phyloP scores from a whole-genome alignment of 1,140 invertebrate genomes.

The Macrocentrus cingulum region DNA sequence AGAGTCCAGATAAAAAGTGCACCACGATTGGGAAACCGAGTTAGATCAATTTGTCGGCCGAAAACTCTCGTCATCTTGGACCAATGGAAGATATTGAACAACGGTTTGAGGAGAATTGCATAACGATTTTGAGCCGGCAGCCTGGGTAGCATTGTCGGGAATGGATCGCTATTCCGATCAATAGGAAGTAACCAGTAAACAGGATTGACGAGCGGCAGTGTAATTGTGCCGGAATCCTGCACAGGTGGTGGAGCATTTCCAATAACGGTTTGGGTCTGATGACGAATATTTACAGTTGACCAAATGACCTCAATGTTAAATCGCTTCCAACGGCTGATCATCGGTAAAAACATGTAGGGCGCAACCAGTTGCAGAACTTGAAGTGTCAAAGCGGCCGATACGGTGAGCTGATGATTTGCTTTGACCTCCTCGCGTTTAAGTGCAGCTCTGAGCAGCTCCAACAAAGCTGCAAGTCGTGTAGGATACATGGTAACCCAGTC shows the following conservation, averaged over 20 bases:
- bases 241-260: constrained; percentile 2
- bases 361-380: constrained; percentile 16
- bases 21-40: constrained; percentile 15
- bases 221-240: background rate
- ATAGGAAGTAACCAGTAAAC: constrained; percentile 16
- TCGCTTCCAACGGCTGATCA: constrained; percentile 16
- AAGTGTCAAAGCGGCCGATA: constrained; percentile 13
- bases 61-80: background rate
- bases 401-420: background rate
- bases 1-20: constrained; percentile 19
- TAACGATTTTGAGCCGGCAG: background rate
- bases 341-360: constrained; percentile 27
- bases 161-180: constrained; percentile 10
- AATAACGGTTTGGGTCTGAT: constrained; percentile 2
- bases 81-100: constrained; percentile 1
- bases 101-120: constrained; percentile 5
- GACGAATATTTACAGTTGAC: constrained; percentile 18
- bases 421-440: background rate
- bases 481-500: constrained; percentile 3
- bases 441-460: constrained; percentile 6
- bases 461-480: constrained; percentile 18
- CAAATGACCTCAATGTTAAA: constrained; percentile 20
- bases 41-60: background rate
- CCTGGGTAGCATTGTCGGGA: constrained; percentile 13
- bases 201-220: constrained; percentile 22